Conservation (phyloP, 2,888 invertebrate genomes). For the Drosophila colorata region DNA sequence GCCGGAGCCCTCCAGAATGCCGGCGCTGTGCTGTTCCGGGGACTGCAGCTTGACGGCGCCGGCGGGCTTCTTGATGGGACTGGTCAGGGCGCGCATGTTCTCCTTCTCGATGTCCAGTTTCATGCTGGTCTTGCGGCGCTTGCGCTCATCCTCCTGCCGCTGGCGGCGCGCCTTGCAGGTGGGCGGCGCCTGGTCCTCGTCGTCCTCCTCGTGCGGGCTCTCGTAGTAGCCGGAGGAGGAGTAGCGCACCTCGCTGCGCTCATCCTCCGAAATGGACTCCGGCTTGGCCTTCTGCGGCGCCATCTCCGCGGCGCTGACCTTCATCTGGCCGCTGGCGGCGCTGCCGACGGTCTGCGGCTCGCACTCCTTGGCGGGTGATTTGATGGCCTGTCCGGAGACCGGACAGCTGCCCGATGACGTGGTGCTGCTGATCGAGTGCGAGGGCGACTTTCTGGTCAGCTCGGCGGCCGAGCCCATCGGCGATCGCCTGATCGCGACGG, state of each 20-base stretch:
- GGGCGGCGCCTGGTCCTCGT: constrained; percentile 65
- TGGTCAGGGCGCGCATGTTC: constrained; percentile 87
- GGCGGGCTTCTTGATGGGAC: constrained; percentile 82
- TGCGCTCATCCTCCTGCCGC: constrained; percentile 90
- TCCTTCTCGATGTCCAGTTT: constrained; percentile 90
- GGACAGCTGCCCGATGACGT: constrained; percentile 87
- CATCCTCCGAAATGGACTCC: constrained; percentile 89
- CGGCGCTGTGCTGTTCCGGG: constrained; percentile 74
- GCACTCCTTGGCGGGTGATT: constrained; percentile 65
- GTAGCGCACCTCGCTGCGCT: constrained; percentile 89
- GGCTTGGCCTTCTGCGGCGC: constrained; percentile 84
- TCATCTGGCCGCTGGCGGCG: constrained; percentile 24
- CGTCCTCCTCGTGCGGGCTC: constrained; percentile 89
- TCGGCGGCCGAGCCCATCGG: constrained; percentile 58
- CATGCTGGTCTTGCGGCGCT: constrained; percentile 90
- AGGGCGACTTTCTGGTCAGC: constrained; percentile 84
- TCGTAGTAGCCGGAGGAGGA: constrained; percentile 92
- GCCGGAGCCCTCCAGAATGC: constrained; percentile 66
- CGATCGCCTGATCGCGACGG: constrained; percentile 54
- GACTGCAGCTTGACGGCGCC: constrained; percentile 57
- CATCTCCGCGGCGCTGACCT: constrained; percentile 38
- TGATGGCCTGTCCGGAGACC: constrained; percentile 54
- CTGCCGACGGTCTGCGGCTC: constrained; percentile 57
- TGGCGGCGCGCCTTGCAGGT: constrained; percentile 76
- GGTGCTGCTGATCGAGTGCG: constrained; percentile 87